Evolutionary conservation across 2,113 vertebrate species (phyloP).

Genomic region (Xiphophorus maculatus): DNA sequence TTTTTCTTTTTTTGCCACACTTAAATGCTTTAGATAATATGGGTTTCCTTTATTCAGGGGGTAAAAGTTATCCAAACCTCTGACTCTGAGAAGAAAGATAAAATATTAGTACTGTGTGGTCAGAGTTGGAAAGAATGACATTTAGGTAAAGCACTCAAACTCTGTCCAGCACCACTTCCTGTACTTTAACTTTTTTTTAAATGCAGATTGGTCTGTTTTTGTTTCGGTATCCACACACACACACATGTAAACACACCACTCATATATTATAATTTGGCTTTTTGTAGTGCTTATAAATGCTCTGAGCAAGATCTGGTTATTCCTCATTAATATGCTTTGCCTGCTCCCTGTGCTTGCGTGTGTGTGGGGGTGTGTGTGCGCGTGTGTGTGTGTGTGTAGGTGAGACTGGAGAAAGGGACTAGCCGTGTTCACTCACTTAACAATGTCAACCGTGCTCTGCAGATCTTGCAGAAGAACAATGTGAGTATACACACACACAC

Average conservation of each 20-base stretch:
- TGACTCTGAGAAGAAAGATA: no score
- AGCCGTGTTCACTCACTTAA: conserved; percentile 96
- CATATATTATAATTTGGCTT: conserved; percentile 32
- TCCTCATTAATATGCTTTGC: conserved; percentile 26
- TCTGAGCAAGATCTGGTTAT: conserved; percentile 45
- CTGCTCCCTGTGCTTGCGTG: conserved; percentile 56
- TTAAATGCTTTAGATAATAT: no score
- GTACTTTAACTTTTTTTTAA: no score
- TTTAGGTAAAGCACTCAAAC: no score
- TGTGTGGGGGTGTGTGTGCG: conserved; percentile 9
- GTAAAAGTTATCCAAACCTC: no score
- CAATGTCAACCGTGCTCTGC: conserved; percentile 98
- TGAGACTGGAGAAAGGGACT: conserved; percentile 92
- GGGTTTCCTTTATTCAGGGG: no score
- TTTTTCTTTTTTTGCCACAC: no score
- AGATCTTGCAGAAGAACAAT: conserved; percentile 95
- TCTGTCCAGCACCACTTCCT: no score
- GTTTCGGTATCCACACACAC: background rate
- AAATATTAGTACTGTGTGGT: no score
- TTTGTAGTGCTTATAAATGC: conserved; percentile 10
- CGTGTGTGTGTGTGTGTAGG: conserved; percentile 78
- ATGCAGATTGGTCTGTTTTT: background rate
- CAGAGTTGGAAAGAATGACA: no score
- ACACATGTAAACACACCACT: conserved; percentile 9
- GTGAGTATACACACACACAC: conserved; percentile 81